Conservation (phyloP, 2,888 invertebrate species). For the Dendrolimus houi region DNA sequence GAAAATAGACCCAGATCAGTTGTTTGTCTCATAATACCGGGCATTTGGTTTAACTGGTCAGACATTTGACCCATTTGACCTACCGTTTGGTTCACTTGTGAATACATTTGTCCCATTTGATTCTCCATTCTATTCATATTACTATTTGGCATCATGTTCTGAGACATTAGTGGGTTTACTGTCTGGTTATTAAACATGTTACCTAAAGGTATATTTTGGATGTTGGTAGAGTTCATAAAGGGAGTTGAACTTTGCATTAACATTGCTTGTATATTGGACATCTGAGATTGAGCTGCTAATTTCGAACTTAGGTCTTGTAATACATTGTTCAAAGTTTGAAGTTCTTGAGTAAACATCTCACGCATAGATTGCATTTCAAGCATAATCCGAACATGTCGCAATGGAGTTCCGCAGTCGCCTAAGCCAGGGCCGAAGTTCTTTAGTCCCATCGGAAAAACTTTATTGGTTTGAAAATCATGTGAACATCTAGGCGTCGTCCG, state of each 20-base stretch:
- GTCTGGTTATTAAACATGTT: no score
- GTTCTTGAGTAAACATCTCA: background rate
- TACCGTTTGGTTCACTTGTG: background rate
- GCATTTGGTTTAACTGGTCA: background rate
- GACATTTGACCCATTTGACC: background rate
- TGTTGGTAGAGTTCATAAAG: no score
- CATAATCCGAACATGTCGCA: slow-evolving; percentile 9
- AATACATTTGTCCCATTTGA: no score
- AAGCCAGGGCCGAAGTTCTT: slow-evolving; percentile 16
- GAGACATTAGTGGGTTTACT: no score
- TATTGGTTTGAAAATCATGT: slow-evolving; percentile 8
- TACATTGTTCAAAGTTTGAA: background rate
- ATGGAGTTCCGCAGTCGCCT: slow-evolving; percentile 79
- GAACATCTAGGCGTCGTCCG: slow-evolving; percentile 9
- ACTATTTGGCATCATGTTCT: background rate
- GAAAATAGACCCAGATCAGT: background rate
- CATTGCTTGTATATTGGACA: no score
- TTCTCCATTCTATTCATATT: background rate
- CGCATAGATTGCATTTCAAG: background rate
- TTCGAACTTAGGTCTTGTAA: no score
- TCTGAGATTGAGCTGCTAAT: no score
- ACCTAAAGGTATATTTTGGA: no score
- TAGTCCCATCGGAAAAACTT: slow-evolving; percentile 8
- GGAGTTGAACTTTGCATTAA: no score
- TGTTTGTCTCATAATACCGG: background rate